Base-by-base conservation (phyloP, 2,113 vertebrate species). In the Ameiurus melas region DNA sequence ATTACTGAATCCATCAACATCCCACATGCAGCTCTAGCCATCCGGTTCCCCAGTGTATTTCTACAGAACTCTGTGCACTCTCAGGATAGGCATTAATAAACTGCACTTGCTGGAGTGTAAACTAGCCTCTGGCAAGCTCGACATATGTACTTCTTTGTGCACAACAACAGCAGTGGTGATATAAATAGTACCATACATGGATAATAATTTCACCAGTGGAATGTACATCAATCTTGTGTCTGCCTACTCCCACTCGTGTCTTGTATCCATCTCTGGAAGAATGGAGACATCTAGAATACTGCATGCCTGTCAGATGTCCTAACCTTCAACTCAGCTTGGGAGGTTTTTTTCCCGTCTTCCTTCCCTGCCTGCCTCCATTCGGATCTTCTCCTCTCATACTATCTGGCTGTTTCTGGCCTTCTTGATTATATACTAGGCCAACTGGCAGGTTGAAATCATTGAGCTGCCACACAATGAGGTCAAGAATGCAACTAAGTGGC, bases 141-240 rank as follows among this genome's bases (percentile, higher is more conserved):
- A 89, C 88, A 83, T 79, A 88, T 83, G 80, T 88, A 87, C 83
- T 82, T 89, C 89, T 85, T 47, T 39, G 78, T 86, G 77, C 73
- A 83, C 78, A 53, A 86, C 90, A 85, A 71, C 62, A 85, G 71
- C 86, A 80, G 33, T 47, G 39, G 39, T 47, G 83, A 64, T 90
- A 91, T 89, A 91, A 91, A 91, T 90, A 91, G 87, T 55, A 60
- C 78, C 80, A 87, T 87, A 89, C 79, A 90, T 85, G 78, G 89
- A 83, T 87, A 90, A 89, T 91, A 90, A 91, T 88, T 89, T 90
- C 85, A 87, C 87, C 60, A 86, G 75, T 53, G 85, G 82, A 88
- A 87, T 86, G 87, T 70, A 53, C 55, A 83, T 89, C 83, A 55
- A 86, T 83, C 81, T 83, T 51, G 27, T 25, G 47, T 85, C 68